These are phyloP conservation scores for Decapterus maruadsi DNA, from an alignment of 2,797 vertebrate genomes.

Conservation along the genomic window DNA sequence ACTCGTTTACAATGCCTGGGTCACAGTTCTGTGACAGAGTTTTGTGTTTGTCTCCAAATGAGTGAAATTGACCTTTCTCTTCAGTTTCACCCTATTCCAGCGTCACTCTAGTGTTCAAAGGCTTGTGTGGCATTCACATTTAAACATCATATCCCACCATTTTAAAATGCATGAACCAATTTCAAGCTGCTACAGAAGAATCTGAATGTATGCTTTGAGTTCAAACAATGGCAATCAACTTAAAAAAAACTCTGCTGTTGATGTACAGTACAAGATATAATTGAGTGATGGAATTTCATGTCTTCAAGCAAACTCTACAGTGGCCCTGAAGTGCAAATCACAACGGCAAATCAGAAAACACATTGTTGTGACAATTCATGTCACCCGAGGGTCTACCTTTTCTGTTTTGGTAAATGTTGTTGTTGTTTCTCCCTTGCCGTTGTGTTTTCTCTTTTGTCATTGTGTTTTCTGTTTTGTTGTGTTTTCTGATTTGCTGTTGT, in stretches of 20 bases:
- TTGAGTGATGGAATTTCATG: constrained; percentile 6
- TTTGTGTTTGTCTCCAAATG: no score
- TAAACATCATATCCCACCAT: constrained; percentile 15
- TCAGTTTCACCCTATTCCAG: background rate
- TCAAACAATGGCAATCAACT: constrained; percentile 21
- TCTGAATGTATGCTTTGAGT: background rate
- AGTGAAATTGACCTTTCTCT: background rate
- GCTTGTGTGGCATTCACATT: constrained; percentile 10
- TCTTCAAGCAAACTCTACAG: constrained; percentile 8
- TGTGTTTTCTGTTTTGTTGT: no score
- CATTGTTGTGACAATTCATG: no score
- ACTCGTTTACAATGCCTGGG: background rate
- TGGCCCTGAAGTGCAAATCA: no score
- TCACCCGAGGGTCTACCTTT: no score
- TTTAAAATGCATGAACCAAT: constrained; percentile 20
- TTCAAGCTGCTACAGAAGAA: constrained; percentile 16
- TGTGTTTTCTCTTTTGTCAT: no score
- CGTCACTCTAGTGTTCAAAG: constrained; percentile 16
- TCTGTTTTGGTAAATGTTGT: no score
- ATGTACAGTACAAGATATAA: constrained; percentile 13
- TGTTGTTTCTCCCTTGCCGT: no score
- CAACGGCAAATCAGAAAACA: no score
- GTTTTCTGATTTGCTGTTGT: no score
- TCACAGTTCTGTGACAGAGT: background rate
- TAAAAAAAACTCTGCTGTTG: constrained; percentile 9